Evolutionary conservation across 2,797 vertebrate genomes (phyloP).

Genomic region (Brotula barbata): DNA sequence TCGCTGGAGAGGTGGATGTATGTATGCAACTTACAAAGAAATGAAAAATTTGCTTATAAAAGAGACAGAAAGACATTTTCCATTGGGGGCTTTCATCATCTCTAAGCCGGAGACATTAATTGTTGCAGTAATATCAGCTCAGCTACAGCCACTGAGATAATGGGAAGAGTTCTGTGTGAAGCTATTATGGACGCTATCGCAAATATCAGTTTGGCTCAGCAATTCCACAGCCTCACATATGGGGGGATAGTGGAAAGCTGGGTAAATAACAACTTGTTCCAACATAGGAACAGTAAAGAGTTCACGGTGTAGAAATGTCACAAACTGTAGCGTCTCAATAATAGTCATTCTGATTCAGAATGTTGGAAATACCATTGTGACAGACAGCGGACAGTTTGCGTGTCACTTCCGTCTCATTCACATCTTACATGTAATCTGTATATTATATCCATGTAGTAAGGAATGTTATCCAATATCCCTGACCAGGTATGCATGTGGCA

Average conservation of each 20-base stretch:
- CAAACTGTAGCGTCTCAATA: conserved; percentile 27
- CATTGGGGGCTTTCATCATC: conserved; percentile 71
- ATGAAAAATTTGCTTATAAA: conserved; percentile 68
- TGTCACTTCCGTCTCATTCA: too few species aligned
- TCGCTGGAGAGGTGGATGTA: conserved; percentile 47
- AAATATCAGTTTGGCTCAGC: conserved; percentile 77
- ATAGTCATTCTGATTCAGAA: conserved; percentile 40
- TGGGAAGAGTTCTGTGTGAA: conserved; percentile 62
- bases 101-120: conserved; percentile 73
- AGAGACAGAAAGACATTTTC: conserved; percentile 67
- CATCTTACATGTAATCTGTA: too few species aligned
- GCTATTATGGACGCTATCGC: conserved; percentile 75
- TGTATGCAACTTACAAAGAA: conserved; percentile 56
- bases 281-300: conserved; percentile 43
- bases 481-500: too few species aligned
- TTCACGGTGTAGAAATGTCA: conserved; percentile 43
- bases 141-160: conserved; percentile 71
- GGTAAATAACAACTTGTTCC: conserved; percentile 65
- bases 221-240: conserved; percentile 60
- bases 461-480: too few species aligned
- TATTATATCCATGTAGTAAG: too few species aligned
- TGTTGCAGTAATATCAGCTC: conserved; percentile 76
- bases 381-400: too few species aligned
- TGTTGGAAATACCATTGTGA: conserved; percentile 29
- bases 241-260: conserved; percentile 33